Conservation (phyloP, 2,113 vertebrate species). For the Tichodroma muraria region DNA sequence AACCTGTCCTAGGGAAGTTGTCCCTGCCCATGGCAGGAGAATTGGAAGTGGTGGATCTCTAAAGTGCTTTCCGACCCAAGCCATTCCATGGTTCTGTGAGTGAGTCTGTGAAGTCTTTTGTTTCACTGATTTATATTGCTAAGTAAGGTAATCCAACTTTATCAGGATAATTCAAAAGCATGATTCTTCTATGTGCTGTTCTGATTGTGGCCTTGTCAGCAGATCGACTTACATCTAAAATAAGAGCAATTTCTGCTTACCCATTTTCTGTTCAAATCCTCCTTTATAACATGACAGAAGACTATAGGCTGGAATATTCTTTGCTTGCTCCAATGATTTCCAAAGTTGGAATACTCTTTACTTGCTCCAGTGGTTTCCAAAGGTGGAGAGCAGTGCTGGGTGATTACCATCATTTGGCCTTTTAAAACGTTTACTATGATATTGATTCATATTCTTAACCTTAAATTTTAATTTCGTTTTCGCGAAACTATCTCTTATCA, state of each 20-base stretch:
- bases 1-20: not conserved
- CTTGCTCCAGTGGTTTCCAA: not conserved
- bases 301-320: rapidly evolving
- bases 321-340: not conserved
- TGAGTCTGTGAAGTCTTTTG: not conserved
- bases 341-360: not conserved
- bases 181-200: not conserved
- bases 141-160: not conserved
- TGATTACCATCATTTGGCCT: not conserved
- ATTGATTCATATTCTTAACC: rapidly evolving
- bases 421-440: not conserved
- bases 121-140: not conserved
- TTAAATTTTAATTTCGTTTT: not conserved
- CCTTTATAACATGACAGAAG: not conserved
- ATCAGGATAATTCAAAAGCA: not conserved
- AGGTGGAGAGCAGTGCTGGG: not conserved
- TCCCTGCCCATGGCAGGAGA: not conserved
- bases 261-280: not conserved
- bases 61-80: not conserved
- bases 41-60: not conserved
- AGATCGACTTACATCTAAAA: not conserved
- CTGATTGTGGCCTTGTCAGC: not conserved
- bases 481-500: not conserved
- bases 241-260: not conserved
- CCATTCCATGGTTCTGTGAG: not conserved